Percentiles rank a stretch among this genome's conserved stretches.
phyloP scores from a whole-genome alignment of 2,113 vertebrate genomes.

The Enhydra lutris region DNA sequence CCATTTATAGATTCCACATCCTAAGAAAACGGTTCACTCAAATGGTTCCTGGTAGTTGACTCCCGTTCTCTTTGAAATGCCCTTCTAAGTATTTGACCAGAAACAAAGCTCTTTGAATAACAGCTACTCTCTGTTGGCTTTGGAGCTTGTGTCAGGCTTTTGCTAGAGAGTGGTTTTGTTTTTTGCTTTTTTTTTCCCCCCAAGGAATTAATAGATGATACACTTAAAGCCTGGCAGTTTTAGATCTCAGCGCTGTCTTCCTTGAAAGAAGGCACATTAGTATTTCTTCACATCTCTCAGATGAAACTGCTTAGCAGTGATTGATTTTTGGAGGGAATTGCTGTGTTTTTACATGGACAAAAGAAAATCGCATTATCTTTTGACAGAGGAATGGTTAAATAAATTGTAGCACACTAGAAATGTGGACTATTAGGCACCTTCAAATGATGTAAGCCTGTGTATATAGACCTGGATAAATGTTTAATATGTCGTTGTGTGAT shows the following conservation, averaged over 20 bases:
- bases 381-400: neutral
- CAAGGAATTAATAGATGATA: constrained; percentile 44
- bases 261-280: neutral
- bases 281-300: constrained; percentile 11
- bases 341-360: constrained; percentile 28
- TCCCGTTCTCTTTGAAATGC: neutral
- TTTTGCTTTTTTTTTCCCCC: neutral
- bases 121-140: constrained; percentile 24
- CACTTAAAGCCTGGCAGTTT: neutral
- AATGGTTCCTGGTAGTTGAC: neutral
- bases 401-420: neutral
- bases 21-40: neutral
- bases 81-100: neutral
- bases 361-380: neutral
- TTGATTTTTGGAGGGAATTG: neutral
- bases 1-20: neutral
- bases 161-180: neutral
- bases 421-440: neutral
- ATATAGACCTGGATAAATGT: neutral
- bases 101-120: constrained; percentile 14
- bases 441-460: neutral
- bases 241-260: constrained; percentile 26
- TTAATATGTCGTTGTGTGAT: neutral
- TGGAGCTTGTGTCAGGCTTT: constrained; percentile 28
- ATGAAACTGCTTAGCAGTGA: constrained; percentile 7